Conservation (phyloP, 2,888 invertebrate species). For the Agonopterix alstromeriana region DNA sequence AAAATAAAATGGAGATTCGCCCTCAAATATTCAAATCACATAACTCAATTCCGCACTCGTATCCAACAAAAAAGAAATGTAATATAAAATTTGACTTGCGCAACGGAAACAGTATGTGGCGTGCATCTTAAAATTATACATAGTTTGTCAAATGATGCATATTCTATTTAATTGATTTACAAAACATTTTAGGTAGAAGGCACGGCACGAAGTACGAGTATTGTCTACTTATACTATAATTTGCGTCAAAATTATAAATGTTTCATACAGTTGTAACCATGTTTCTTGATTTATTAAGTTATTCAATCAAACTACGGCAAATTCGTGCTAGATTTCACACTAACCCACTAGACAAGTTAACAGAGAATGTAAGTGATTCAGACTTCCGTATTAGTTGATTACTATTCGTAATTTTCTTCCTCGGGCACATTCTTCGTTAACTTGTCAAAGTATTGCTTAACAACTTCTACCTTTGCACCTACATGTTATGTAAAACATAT, state of each 20-base stretch:
- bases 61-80: constrained; percentile 12
- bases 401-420: no score
- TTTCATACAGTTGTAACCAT: neutral
- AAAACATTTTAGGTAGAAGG: constrained; percentile 33
- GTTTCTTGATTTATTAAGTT: no score
- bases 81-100: constrained; percentile 12
- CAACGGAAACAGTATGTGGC: neutral
- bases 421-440: neutral
- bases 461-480: constrained; percentile 8
- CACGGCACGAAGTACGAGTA: constrained; percentile 35
- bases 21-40: constrained; percentile 7
- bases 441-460: neutral
- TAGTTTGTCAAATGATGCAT: constrained; percentile 6
- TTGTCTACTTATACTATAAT: constrained; percentile 29
- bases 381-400: neutral
- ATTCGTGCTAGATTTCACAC: no score
- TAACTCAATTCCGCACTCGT: constrained; percentile 16
- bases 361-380: no score
- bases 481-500: constrained; percentile 12
- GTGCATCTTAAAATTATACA: constrained; percentile 1
- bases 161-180: constrained; percentile 11
- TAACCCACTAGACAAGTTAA: no score
- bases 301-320: no score
- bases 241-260: constrained; percentile 2
- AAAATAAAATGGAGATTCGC: constrained; percentile 7